A percentile compares a stretch with the other conserved stretches of the same genome.
Conservation (phyloP, 2,113 vertebrate genomes). For the Saguinus imperator region DNA sequence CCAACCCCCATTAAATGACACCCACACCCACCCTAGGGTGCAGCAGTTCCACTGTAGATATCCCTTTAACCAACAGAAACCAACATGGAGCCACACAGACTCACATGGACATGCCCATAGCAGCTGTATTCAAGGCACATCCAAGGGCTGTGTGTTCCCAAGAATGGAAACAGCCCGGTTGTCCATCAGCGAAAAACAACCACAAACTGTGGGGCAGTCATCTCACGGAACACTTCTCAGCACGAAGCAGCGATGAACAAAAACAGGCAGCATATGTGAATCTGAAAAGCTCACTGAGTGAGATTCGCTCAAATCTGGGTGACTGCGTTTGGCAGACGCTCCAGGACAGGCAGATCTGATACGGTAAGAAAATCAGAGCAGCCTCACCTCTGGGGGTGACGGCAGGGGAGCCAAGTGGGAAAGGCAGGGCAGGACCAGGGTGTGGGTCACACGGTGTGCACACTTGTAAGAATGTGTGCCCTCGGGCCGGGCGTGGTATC, state of each 20-base stretch:
- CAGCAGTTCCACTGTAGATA: too few relatives aligned
- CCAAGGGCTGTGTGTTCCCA: too few relatives aligned
- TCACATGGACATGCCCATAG: too few relatives aligned
- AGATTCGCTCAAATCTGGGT: neutral
- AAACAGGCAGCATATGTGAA: accelerated
- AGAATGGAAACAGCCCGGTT: neutral
- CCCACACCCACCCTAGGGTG: neutral
- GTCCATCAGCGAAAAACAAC: neutral
- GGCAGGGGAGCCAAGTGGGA: too few relatives aligned
- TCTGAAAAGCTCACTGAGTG: neutral
- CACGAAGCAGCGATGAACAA: neutral
- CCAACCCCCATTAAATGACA: neutral
- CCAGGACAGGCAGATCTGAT: neutral
- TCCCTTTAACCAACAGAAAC: neutral
- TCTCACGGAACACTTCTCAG: accelerated
- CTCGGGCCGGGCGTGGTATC: too few relatives aligned
- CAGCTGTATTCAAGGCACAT: too few relatives aligned
- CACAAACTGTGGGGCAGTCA: neutral
- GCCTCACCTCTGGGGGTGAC: neutral
- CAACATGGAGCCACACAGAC: neutral
- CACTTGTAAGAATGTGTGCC: too few relatives aligned
- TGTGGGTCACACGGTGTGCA: accelerated
- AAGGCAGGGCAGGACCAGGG: neutral
- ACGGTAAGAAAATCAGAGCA: neutral
- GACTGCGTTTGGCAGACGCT: too few relatives aligned